A percentile compares a stretch with the other conserved stretches of the same genome.
Conservation (phyloP, 2,113 vertebrate genomes). For the Lagopus muta region DNA sequence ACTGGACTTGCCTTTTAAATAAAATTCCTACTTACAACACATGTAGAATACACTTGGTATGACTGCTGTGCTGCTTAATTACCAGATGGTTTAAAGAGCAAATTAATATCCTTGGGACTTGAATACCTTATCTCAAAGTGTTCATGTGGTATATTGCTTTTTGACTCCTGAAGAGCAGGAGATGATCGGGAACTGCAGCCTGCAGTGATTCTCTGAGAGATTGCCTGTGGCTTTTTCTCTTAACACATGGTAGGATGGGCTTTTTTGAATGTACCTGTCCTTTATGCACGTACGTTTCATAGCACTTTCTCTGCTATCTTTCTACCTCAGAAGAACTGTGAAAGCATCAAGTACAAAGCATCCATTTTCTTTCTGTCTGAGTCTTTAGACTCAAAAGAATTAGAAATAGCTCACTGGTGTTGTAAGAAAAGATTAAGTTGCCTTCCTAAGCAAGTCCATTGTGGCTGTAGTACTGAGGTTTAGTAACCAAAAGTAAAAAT, state of each 20-base stretch:
- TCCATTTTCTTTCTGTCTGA: not conserved
- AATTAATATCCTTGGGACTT: not conserved
- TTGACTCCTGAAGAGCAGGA: fast-evolving
- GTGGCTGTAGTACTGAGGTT: not conserved
- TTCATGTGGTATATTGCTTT: not conserved
- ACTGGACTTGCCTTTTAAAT: not conserved
- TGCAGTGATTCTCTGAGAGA: not conserved
- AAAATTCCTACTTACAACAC: not conserved
- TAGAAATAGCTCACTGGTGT: not conserved
- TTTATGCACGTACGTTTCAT: not conserved
- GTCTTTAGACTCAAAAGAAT: not conserved
- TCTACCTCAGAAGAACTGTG: not conserved
- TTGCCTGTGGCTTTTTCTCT: not conserved
- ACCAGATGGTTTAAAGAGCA: fast-evolving
- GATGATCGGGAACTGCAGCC: not conserved
- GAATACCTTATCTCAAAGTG: not conserved
- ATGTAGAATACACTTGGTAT: not conserved
- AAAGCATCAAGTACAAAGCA: not conserved
- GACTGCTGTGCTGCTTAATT: not conserved
- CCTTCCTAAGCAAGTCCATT: not conserved
- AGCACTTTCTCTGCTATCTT: not conserved
- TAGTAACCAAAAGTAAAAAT: not conserved
- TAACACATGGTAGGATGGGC: not conserved
- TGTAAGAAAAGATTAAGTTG: not conserved
- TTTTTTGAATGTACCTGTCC: not conserved